These are phyloP conservation scores for Acronicta alni DNA, from an alignment of 2,888 invertebrate species.

Conservation along the genomic window DNA sequence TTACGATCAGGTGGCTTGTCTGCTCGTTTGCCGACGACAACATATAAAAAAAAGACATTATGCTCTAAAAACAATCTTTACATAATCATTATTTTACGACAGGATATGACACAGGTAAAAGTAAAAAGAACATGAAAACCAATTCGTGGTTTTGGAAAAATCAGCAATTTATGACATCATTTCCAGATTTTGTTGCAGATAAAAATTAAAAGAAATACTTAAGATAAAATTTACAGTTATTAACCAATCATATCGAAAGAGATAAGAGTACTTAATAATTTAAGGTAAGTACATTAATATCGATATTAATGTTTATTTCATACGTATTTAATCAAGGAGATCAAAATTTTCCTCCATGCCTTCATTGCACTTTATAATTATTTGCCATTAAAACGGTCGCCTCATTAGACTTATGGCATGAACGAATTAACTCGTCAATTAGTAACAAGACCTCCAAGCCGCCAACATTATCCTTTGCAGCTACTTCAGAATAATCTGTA, in stretches of 20 bases:
- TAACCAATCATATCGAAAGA: slow-evolving; percentile 27
- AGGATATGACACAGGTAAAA: slow-evolving; percentile 1
- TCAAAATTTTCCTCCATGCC: slow-evolving; percentile 14
- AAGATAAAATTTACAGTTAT: slow-evolving; percentile 17
- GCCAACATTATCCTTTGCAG: slow-evolving; percentile 14
- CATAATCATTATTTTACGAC: slow-evolving; percentile 1
- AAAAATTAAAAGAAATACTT: slow-evolving; percentile 17
- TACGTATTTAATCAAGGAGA: neutral
- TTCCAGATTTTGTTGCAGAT: slow-evolving; percentile 19
- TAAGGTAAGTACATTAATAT: slow-evolving; percentile 16
- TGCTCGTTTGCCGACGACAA: too few relatives aligned
- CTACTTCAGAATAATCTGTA: slow-evolving; percentile 36
- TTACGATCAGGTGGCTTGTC: too few relatives aligned
- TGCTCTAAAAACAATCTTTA: neutral
- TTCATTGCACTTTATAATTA: slow-evolving; percentile 31
- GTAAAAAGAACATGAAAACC: slow-evolving; percentile 6
- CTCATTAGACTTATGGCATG: slow-evolving; percentile 43
- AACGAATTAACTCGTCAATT: slow-evolving; percentile 58
- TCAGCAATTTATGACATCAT: slow-evolving; percentile 15
- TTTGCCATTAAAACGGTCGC: slow-evolving; percentile 26
- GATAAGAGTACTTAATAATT: slow-evolving; percentile 4
- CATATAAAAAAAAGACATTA: too few relatives aligned
- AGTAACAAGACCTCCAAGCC: slow-evolving; percentile 45
- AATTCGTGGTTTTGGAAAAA: slow-evolving; percentile 24
- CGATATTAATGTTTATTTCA: slow-evolving; percentile 10